These are phyloP conservation scores for Phymastichus coffea DNA, from an alignment of 1,140 invertebrate species.

Conservation along the genomic window DNA sequence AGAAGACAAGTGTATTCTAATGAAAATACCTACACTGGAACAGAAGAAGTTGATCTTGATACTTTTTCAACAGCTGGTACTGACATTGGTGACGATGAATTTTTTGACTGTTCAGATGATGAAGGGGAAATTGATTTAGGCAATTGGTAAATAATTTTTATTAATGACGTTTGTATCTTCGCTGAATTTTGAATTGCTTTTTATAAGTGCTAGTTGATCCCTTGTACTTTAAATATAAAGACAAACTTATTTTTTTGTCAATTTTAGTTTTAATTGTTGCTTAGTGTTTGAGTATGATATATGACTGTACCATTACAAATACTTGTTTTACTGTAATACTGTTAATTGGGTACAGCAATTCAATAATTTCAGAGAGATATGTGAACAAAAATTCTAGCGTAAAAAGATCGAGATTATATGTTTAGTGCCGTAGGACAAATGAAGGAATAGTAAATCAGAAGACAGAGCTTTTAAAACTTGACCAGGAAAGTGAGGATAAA, in stretches of 20 bases:
- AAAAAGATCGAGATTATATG: slow-evolving; percentile 49
- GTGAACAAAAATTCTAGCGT: slow-evolving; percentile 26
- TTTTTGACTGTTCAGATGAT: slow-evolving; percentile 54
- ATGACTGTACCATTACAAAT: background rate
- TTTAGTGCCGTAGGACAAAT: slow-evolving; percentile 54
- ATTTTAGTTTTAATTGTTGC: background rate
- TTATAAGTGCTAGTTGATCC: too few species aligned
- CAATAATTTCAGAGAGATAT: slow-evolving; percentile 25
- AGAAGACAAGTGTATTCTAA: slow-evolving; percentile 36
- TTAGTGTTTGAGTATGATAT: background rate
- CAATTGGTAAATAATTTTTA: slow-evolving; percentile 41
- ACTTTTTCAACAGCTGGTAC: slow-evolving; percentile 48
- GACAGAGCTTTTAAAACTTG: slow-evolving; percentile 37
- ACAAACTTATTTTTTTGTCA: background rate
- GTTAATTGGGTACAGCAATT: slow-evolving; percentile 12
- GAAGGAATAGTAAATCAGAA: slow-evolving; percentile 37
- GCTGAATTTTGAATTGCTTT: slow-evolving; percentile 19
- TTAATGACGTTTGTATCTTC: slow-evolving; percentile 12
- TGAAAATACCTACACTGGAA: slow-evolving; percentile 36
- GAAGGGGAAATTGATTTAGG: slow-evolving; percentile 42
- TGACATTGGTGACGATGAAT: slow-evolving; percentile 53
- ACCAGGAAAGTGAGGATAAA: slow-evolving; percentile 39
- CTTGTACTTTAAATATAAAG: too few species aligned
- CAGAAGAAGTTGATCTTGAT: slow-evolving; percentile 49
- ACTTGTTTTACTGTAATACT: slow-evolving; percentile 26